These are phyloP conservation scores for Smittia aterrima DNA, from an alignment of 2,888 invertebrate species.

Conservation along the genomic window DNA sequence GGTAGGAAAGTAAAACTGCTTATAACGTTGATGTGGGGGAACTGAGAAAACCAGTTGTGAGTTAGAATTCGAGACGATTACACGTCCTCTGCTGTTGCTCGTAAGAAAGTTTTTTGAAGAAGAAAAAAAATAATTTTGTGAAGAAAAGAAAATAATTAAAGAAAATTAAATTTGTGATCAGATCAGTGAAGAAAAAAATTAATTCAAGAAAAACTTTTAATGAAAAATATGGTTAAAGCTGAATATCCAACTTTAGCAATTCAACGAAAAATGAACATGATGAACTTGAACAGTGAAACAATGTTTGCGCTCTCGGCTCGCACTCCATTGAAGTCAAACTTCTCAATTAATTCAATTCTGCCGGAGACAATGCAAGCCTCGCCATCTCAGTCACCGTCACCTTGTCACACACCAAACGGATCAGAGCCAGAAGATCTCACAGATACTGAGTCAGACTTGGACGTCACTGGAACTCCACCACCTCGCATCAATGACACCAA, in stretches of 20 bases:
- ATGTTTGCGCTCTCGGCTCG: slow-evolving; percentile 57
- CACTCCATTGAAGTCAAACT: slow-evolving; percentile 68
- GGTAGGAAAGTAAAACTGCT: neutral
- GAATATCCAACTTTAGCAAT: slow-evolving; percentile 23
- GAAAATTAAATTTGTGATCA: slow-evolving; percentile 1
- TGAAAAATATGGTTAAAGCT: slow-evolving; percentile 37
- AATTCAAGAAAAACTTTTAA: slow-evolving; percentile 2
- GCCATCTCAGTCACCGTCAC: slow-evolving; percentile 47
- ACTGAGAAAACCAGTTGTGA: slow-evolving; percentile 35
- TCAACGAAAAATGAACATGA: slow-evolving; percentile 29
- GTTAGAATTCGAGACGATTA: slow-evolving; percentile 28
- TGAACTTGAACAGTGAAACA: slow-evolving; percentile 45
- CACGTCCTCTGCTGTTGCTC: neutral
- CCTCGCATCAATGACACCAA: slow-evolving; percentile 56
- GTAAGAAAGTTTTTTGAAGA: neutral
- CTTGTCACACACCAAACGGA: slow-evolving; percentile 44
- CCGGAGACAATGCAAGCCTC: slow-evolving; percentile 63
- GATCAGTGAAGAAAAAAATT: neutral
- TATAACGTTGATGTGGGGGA: slow-evolving; percentile 19
- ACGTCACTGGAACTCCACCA: slow-evolving; percentile 74
- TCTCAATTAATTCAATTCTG: slow-evolving; percentile 76
- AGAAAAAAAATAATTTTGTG: slow-evolving; percentile 2
- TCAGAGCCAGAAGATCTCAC: slow-evolving; percentile 49
- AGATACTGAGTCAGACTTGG: slow-evolving; percentile 71
- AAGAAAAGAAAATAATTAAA: neutral